Conservation (phyloP, 2,888 invertebrate species). For the Euzetes globulus region DNA sequence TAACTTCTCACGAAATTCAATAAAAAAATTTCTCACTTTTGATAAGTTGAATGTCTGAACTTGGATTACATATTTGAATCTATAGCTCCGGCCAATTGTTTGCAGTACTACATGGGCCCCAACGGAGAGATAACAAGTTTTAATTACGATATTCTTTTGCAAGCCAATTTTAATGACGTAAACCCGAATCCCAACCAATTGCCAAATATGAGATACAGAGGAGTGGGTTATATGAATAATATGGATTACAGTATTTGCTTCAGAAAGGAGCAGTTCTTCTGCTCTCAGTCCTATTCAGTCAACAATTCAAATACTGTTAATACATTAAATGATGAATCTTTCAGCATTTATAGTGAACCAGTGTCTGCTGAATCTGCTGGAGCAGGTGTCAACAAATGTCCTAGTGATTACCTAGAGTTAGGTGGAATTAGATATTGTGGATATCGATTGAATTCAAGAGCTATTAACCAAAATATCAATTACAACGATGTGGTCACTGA, state of each 20-base stretch:
- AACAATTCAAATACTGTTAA: not conserved
- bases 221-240: constrained; percentile 57
- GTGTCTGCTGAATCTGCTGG: constrained; percentile 36
- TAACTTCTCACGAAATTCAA: too few species aligned
- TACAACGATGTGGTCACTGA: constrained; percentile 36
- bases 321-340: constrained; percentile 4
- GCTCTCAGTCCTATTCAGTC: constrained; percentile 55
- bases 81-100: constrained; percentile 50
- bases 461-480: constrained; percentile 28
- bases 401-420: constrained; percentile 38
- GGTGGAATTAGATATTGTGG: constrained; percentile 41
- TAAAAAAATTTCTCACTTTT: too few species aligned
- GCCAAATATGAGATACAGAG: not conserved
- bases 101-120: constrained; percentile 71
- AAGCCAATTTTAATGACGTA: constrained; percentile 23
- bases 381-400: constrained; percentile 36
- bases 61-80: constrained; percentile 17
- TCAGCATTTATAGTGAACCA: not conserved
- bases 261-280: constrained; percentile 74
- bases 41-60: not conserved
- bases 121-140: constrained; percentile 72
- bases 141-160: constrained; percentile 59
- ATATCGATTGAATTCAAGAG: constrained; percentile 37
- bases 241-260: constrained; percentile 82
- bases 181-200: not conserved